phyloP scores from a whole-genome alignment of 2,113 vertebrate genomes.

The Porphyrio hochstetteri region DNA sequence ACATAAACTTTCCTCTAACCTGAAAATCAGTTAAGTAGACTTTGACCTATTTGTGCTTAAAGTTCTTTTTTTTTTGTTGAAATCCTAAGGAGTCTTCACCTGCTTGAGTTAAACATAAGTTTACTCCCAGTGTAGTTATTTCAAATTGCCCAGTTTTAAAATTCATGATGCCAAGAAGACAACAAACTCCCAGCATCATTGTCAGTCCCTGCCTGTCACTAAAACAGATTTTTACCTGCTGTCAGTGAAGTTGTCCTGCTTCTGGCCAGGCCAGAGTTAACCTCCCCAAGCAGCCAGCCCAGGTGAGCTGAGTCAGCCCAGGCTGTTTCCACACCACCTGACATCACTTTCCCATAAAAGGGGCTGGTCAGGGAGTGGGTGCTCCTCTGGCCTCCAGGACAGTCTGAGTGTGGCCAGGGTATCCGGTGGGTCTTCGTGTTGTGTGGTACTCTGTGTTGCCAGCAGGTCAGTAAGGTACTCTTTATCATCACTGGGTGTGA shows the following conservation, averaged over 20 bases:
- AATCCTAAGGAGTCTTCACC: background rate
- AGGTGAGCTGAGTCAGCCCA: no score
- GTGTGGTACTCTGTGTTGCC: no score
- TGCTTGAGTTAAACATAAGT: background rate
- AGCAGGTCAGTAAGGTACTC: no score
- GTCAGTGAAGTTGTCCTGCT: background rate
- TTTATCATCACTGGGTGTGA: no score
- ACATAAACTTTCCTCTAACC: background rate
- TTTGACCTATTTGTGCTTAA: background rate
- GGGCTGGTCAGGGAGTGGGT: no score
- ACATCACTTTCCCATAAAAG: no score
- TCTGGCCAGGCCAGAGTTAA: no score
- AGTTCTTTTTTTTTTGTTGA: background rate
- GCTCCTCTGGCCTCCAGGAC: no score
- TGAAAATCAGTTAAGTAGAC: background rate
- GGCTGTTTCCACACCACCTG: no score
- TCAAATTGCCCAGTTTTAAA: background rate
- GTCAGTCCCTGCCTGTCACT: background rate
- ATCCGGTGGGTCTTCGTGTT: no score
- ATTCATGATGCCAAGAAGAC: background rate
- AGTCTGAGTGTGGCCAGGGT: no score
- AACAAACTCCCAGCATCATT: background rate
- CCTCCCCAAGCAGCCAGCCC: no score
- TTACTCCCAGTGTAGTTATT: background rate
- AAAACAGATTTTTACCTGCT: constrained; percentile 12